Conservation (phyloP, 2,113 vertebrate species). For the Nothocercus nigrocapillus region DNA sequence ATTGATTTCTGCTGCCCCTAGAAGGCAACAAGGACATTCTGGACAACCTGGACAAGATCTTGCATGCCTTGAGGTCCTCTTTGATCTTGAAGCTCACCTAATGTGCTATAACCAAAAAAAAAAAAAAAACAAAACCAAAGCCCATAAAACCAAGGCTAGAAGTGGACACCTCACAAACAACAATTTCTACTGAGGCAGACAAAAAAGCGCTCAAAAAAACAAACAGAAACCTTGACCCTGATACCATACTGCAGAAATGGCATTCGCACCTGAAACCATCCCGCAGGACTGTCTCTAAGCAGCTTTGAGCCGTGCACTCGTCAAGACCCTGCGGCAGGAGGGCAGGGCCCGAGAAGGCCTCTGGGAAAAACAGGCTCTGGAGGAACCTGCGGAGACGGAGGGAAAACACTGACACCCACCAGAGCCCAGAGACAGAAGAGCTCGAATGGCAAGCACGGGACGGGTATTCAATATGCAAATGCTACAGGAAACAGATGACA, state of each 20-base stretch:
- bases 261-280: background rate
- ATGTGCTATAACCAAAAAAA: background rate
- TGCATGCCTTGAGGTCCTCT: background rate
- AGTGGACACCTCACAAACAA: background rate
- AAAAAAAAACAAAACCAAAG: background rate
- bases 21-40: background rate
- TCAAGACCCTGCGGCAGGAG: rapidly evolving
- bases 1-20: background rate
- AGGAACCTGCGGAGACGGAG: rapidly evolving
- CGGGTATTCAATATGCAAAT: rapidly evolving
- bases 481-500: background rate
- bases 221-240: background rate
- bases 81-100: background rate
- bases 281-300: background rate
- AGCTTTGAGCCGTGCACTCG: rapidly evolving
- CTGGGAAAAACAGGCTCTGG: rapidly evolving
- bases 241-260: background rate
- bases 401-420: rapidly evolving
- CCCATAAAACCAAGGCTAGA: background rate
- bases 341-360: background rate
- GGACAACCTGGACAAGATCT: background rate
- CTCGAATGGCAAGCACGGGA: rapidly evolving
- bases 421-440: background rate
- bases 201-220: rapidly evolving
- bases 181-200: background rate